These are phyloP conservation scores for Mormyrops attenuatus DNA, from an alignment of 2,797 vertebrate genomes.

Conservation along the genomic window DNA sequence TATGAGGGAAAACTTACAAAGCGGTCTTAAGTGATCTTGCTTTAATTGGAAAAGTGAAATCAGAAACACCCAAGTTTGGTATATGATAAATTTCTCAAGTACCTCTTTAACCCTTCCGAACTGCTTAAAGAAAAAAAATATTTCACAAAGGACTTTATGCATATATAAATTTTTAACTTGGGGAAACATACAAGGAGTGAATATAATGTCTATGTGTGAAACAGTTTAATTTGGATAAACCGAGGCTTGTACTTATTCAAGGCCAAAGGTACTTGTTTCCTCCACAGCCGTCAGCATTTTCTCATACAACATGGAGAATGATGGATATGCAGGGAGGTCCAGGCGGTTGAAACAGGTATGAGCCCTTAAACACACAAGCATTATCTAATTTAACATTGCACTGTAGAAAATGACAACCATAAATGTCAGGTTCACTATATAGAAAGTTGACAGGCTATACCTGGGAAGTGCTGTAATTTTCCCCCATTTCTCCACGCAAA, in stretches of 20 bases:
- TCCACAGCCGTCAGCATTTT: conserved; percentile 80
- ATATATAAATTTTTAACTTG: neutral
- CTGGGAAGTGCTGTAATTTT: conserved; percentile 91
- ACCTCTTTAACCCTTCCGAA: neutral
- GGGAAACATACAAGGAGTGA: neutral
- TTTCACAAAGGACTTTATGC: neutral
- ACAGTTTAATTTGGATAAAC: neutral
- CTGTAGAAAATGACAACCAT: neutral
- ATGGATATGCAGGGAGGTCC: conserved; percentile 83
- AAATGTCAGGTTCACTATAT: neutral
- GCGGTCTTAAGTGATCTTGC: neutral
- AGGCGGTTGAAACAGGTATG: conserved; percentile 83
- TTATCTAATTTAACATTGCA: neutral
- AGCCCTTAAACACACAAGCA: conserved; percentile 52
- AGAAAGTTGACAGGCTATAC: conserved; percentile 50
- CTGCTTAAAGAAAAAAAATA: neutral
- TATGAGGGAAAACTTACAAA: neutral
- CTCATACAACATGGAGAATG: conserved; percentile 79
- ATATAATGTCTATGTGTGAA: neutral
- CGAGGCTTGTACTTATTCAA: conserved; percentile 61
- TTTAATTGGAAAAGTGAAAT: neutral
- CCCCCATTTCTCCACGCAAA: conserved; percentile 98
- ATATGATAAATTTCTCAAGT: neutral
- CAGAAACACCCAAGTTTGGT: neutral
- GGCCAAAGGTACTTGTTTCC: conserved; percentile 83